Base-by-base conservation (phyloP, 2,888 invertebrate species). In the Pogonocherus hispidulus region DNA sequence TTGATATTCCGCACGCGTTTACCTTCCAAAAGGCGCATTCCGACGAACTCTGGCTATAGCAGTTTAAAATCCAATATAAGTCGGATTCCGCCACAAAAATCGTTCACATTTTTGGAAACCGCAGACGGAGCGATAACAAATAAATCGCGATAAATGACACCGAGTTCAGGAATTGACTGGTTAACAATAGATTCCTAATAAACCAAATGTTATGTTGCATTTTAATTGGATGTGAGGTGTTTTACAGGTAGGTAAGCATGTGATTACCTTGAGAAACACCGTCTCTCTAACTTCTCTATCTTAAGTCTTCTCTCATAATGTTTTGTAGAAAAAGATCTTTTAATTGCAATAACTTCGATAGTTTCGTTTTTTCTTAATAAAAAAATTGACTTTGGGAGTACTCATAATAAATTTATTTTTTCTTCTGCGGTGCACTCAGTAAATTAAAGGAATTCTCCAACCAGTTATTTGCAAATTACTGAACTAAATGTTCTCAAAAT, bases 1-100 rank as follows among this genome's bases (percentile, higher is more conserved):
- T 85, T 85, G 82, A 84, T 83, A 86, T 86, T 86, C 85, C 77
- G 83, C 84, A 82, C 85, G 84, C 85, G 85, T 84, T 75, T 73
- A 54, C 67, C 72, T 71, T 73, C 71, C 75, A 70, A 51, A 69
- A 57, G 52, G 51, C 60, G 55, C 63, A 64, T 63, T 68, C 68
- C 59, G 59, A 64, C 59, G 54, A 47, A 54, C 56, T 46, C 23
- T 19, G 32, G 35, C 49, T 60, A 54, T 55, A 65, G 41, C 41
- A 14, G 41, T 41, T 41, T 41, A 41, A 41, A 52, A 51, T 60
- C 49, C 54, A 20, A 69, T 54, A 55, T 59, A 64, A 69, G 65
- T 60, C 51, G 41, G 16, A 46, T 49, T 37, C 60, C 27, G 46
- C 22, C 35, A 56, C n/a, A 32, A 20, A 54, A 70, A 70, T 67